Conservation (phyloP, 1,140 invertebrate species). For the Neoseiulus cucumeris region DNA sequence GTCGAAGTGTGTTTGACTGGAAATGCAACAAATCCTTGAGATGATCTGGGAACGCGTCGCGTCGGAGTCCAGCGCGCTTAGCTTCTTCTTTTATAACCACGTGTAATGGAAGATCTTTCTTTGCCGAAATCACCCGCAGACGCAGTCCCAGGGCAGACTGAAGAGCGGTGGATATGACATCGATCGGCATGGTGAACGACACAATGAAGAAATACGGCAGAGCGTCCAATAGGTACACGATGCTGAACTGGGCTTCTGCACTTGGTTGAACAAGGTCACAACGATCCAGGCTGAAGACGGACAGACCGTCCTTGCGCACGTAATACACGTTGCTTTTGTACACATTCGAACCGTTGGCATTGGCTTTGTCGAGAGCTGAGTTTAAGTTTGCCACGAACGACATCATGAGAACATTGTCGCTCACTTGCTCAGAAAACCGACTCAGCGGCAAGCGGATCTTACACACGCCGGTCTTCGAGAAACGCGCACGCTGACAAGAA, state of each 20-base stretch:
- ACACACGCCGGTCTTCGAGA: background rate
- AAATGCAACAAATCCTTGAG: constrained; percentile 6
- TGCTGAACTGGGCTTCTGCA: background rate
- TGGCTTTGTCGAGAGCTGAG: background rate
- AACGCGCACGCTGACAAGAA: background rate
- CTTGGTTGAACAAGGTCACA: background rate
- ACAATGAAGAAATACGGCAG: background rate
- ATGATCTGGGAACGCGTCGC: background rate
- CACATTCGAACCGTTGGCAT: background rate
- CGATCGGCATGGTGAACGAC: background rate
- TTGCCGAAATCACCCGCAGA: background rate
- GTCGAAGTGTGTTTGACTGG: background rate
- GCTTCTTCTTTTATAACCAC: background rate
- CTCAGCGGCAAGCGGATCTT: background rate
- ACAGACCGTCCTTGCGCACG: background rate
- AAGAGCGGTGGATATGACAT: background rate
- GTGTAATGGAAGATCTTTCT: background rate
- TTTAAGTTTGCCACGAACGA: background rate
- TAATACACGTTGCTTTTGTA: background rate
- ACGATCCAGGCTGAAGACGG: background rate
- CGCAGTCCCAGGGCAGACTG: background rate
- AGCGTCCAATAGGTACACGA: background rate
- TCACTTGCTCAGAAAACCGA: background rate
- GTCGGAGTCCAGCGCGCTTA: background rate
- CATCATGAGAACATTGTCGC: background rate